Conservation (phyloP, 2,888 invertebrate genomes). For the Mythimna pallens region DNA sequence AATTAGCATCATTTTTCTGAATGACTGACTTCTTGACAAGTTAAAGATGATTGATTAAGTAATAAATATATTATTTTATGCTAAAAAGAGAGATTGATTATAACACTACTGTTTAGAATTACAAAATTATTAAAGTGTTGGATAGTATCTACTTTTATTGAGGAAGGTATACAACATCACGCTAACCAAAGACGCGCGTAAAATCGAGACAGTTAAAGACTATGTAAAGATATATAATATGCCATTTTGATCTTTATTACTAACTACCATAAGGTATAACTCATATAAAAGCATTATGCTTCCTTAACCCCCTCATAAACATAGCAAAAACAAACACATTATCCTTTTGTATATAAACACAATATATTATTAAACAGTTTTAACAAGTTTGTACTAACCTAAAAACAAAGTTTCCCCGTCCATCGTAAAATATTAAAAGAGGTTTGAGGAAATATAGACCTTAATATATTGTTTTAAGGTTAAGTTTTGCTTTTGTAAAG, state of each 20-base stretch:
- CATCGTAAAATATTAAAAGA: constrained; percentile 28
- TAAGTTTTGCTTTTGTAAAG: constrained; percentile 1
- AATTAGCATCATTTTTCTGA: too few species aligned
- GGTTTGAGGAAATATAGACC: not conserved
- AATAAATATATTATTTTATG: too few species aligned
- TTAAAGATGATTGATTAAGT: too few species aligned
- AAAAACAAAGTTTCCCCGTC: constrained; percentile 41
- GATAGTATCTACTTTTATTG: too few species aligned
- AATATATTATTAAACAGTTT: constrained; percentile 51
- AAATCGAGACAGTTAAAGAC: too few species aligned
- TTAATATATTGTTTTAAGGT: not conserved
- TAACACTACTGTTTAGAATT: too few species aligned
- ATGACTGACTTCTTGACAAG: too few species aligned
- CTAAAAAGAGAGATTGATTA: too few species aligned
- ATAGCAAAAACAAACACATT: constrained; percentile 39
- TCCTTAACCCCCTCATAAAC: constrained; percentile 9
- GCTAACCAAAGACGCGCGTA: too few species aligned
- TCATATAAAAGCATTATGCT: not conserved
- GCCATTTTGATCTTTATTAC: not conserved
- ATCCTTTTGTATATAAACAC: constrained; percentile 17
- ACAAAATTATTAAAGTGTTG: too few species aligned
- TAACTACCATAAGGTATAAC: not conserved
- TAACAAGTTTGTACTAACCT: constrained; percentile 21
- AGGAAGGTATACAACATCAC: too few species aligned
- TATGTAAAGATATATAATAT: too few species aligned